phyloP scores from a whole-genome alignment of 92 coral and sea anemone species.

The Paramuricea clavata region DNA sequence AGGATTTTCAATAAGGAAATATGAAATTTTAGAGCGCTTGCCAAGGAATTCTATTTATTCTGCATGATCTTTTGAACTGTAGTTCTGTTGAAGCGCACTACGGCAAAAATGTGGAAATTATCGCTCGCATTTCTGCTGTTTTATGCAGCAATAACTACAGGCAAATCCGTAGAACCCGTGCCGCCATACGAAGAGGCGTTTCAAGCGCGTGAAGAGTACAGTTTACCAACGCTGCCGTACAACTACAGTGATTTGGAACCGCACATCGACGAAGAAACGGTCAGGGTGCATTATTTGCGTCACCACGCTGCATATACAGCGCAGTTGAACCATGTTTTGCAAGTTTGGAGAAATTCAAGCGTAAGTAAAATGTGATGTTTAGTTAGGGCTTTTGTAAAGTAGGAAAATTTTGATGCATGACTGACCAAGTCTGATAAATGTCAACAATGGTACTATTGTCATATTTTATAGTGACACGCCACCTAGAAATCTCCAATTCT shows the following conservation, averaged over 20 bases:
- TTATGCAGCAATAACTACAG: neutral
- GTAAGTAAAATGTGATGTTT: conserved; percentile 42
- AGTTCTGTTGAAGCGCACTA: neutral
- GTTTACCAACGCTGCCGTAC: conserved; percentile 81
- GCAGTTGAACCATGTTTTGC: conserved; percentile 82
- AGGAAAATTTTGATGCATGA: neutral
- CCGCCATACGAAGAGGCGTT: conserved; percentile 64
- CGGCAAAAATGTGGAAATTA: conserved; percentile 1
- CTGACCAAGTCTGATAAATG: neutral
- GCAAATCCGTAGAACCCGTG: neutral
- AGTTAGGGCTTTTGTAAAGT: neutral
- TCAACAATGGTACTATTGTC: conserved; percentile 16
- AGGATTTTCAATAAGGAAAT: neutral
- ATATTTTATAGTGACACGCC: neutral
- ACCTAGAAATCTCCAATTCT: too few relatives aligned
- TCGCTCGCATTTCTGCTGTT: neutral
- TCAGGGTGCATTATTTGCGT: conserved; percentile 85
- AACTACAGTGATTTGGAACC: conserved; percentile 84
- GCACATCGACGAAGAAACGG: conserved; percentile 82
- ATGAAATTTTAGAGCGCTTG: neutral
- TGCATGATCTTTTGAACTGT: too few relatives aligned
- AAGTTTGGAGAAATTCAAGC: conserved; percentile 79
- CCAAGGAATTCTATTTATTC: too few relatives aligned
- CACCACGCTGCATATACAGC: conserved; percentile 91
- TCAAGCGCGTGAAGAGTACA: conserved; percentile 71